Evolutionary conservation across 2,888 invertebrate genomes (phyloP), one percentile per base, ranked within the genome.

Genomic region (Synanthedon andrenaeformis): DNA sequence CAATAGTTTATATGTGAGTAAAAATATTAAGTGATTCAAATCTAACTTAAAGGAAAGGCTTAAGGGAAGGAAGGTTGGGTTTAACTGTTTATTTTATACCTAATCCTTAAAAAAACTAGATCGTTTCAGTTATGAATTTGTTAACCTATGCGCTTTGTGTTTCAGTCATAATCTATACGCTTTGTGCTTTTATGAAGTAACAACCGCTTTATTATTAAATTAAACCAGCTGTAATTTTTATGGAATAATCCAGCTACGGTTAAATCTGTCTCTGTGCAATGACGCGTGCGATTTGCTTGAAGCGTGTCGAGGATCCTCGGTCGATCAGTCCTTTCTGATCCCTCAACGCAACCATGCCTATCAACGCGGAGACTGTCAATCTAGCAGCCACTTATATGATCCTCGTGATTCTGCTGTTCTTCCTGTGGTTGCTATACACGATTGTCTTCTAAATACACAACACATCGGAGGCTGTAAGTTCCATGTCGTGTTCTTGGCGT

Each of bases 381-480:
- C 85, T 93, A 63, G 88, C 92, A 53, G 91, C 92, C 64, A 93
- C 93, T 54, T 93, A 92, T 72, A 83, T 91, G 76, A 92, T 93
- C 73, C 87, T 93, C 54, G 90, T 92, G 57, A 79, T 91, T 57
- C 81, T 93, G 45, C 82, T 93, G 42, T 88, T 92, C 70, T 88
- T 91, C 64, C 84, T 93, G 49, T 93, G 92, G 90, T 78, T 92
- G 17, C 77, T 93, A 45, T 93, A 93, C 73, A 90, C 92, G 12
- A 89, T 89, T 35, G 75, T 91, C 67, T 78, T 82, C 69, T 87
- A 85, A 65, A 49, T 49, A 35, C 13, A 42, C 14, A 52, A 41
- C 17, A 45, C n/a, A 13, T 45, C 14, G 14, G 14, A 13, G 17
- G 19, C 13, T 42, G 53, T 57, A 57, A 53, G 56, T 54, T 57